Percentiles rank a stretch among this genome's conserved stretches.
Evolutionary conservation across 2,888 invertebrate species (phyloP).

Genomic region (Alviniconcha strummeri): DNA sequence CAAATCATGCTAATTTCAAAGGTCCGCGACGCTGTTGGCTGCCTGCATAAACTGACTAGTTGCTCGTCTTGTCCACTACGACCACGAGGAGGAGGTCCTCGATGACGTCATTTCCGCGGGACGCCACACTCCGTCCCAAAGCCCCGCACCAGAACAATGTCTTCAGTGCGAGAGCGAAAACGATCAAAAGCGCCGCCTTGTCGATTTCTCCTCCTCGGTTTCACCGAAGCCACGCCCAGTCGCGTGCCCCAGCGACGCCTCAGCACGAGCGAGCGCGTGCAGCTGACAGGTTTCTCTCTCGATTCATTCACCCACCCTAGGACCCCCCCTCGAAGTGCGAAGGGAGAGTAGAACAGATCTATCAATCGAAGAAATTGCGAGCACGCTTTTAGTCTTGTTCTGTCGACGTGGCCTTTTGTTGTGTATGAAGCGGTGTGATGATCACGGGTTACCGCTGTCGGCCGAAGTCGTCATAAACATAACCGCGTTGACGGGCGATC

Average conservation of each 20-base stretch:
- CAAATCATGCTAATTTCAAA: too few relatives aligned
- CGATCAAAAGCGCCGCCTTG: conserved; percentile 23
- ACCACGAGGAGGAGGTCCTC: not conserved
- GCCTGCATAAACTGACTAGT: not conserved
- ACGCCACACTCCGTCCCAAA: not conserved
- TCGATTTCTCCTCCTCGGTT: conserved; percentile 21
- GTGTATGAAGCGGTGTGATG: not conserved
- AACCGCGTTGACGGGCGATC: too few relatives aligned
- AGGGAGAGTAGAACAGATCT: not conserved
- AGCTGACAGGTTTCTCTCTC: conserved; percentile 24
- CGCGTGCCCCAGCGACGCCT: conserved; percentile 21
- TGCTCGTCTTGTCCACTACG: not conserved
- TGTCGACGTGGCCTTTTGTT: not conserved
- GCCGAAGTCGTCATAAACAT: too few relatives aligned
- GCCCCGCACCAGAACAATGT: not conserved
- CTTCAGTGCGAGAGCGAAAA: not conserved
- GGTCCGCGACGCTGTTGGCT: too few relatives aligned
- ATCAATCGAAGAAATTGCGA: conserved; percentile 17
- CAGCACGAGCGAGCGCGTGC: conserved; percentile 25
- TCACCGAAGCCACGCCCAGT: conserved; percentile 17
- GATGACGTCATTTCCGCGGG: not conserved
- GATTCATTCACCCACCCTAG: not conserved
- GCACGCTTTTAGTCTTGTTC: not conserved
- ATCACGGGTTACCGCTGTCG: too few relatives aligned
- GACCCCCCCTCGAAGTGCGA: not conserved